Evolutionary conservation across 1,140 invertebrate species (phyloP).

Genomic region (Drosophila ananassae): DNA sequence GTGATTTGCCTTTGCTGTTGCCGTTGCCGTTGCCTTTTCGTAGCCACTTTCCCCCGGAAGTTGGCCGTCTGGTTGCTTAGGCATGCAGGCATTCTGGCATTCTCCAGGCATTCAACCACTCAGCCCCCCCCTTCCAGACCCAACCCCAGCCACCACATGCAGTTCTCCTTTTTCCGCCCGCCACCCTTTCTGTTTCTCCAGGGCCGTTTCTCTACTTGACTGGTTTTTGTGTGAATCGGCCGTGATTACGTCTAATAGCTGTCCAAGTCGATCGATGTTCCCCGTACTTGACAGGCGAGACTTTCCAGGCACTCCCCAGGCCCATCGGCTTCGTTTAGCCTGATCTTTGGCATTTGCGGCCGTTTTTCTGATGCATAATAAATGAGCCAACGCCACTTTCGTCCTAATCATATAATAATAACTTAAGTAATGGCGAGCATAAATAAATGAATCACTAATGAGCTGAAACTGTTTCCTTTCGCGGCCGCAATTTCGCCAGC

Average conservation of each 20-base stretch:
- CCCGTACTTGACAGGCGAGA: conserved; percentile 69
- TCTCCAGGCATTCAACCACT: conserved; percentile 31
- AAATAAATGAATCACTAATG: conserved; percentile 75
- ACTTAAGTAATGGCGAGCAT: conserved; percentile 59
- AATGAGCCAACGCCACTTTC: conserved; percentile 53
- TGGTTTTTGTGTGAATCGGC: conserved; percentile 49
- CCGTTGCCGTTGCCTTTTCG: conserved; percentile 18
- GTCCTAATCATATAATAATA: conserved; percentile 71
- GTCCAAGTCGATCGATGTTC: conserved; percentile 82
- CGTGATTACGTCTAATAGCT: conserved; percentile 84
- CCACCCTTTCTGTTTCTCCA: neutral
- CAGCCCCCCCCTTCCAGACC: neutral
- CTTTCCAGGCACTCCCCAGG: conserved; percentile 11
- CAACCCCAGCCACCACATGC: neutral
- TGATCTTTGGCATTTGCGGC: conserved; percentile 24
- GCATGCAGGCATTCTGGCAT: conserved; percentile 58
- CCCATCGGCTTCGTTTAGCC: conserved; percentile 4
- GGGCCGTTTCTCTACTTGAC: conserved; percentile 13
- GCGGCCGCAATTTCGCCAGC: conserved; percentile 14
- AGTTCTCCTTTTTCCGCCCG: too few species aligned
- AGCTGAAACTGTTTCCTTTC: conserved; percentile 61
- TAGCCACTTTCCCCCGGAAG: conserved; percentile 39
- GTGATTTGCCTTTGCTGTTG: conserved; percentile 41
- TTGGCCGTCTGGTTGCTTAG: conserved; percentile 58
- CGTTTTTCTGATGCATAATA: conserved; percentile 47